Evolutionary conservation across 2,113 vertebrate genomes (phyloP), one percentile per base, ranked within the genome.

Genomic region (Choloepus hoffmanni): DNA sequence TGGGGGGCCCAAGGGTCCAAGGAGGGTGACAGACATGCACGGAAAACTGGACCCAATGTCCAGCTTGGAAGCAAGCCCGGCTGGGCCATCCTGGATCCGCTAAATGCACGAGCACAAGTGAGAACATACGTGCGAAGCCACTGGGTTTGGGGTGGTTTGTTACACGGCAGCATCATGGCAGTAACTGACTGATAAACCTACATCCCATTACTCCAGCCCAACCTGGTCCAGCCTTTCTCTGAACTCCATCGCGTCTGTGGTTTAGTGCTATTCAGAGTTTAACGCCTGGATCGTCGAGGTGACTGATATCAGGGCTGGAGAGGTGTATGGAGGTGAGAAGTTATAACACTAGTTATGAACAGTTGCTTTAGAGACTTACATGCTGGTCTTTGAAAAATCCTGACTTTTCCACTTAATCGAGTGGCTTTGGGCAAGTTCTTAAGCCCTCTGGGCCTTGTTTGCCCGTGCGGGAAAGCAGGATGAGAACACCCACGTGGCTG

Each of bases 291-390:
- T 13, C 2, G 14, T 13, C 16, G 3, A 7, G 73, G 19, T 1
- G 18, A 12, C 48, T 33, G 62, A 58, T 24, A 11, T 1, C 1
- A 1, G 0, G n/a, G 18, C 40, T 19, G 43, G 21, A 67, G 28
- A n/a, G 40, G 28, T 1, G 3, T 0, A 2, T 12, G 50, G 58
- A 13, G 74, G 15, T 11, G 21, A 0, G 0, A 6, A 0, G 10
- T 30, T 1, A 2, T 2, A 3, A n/a, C 50, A 1, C 0, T 4
- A 50, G 2, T 23, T 0, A 0, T 10, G 55, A 16, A 33, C 12
- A 26, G 45, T 16, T 2, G 43, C 65, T 28, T 18, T 8, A 7
- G 11, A 3, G 67, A 33, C 77, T 10, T 3, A 7, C 2, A 0
- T 5, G n/a, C 43, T 10, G 12, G 30, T 24, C 0, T 24, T 48